Conservation (phyloP, 2,888 invertebrate genomes). For the Conops quadrifasciatus region DNA sequence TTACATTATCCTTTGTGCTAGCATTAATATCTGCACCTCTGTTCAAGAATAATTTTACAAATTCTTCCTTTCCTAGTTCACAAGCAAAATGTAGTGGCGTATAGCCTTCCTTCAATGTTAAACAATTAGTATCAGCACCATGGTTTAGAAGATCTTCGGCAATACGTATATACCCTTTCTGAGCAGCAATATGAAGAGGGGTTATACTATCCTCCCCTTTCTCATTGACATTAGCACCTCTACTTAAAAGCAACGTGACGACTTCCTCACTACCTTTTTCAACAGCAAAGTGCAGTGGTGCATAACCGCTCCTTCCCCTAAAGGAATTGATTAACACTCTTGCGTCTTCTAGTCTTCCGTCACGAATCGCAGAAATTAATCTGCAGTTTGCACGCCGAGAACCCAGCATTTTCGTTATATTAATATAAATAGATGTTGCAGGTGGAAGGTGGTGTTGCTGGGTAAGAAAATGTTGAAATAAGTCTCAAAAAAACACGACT, state of each 20-base stretch:
- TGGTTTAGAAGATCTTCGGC: constrained; percentile 15
- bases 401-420: not conserved
- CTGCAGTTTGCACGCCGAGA: not conserved
- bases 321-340: not conserved
- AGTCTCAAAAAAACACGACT: too few relatives aligned
- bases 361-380: not conserved
- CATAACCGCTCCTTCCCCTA: not conserved
- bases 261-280: not conserved
- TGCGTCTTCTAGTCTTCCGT: not conserved
- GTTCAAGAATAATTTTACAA: not conserved
- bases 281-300: too few relatives aligned
- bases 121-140: not conserved
- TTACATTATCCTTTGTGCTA: not conserved
- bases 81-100: not conserved
- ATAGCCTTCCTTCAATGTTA: not conserved
- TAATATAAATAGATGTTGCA: too few relatives aligned
- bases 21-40: constrained; percentile 2
- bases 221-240: constrained; percentile 8
- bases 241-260: constrained; percentile 2
- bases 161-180: constrained; percentile 11
- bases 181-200: constrained; percentile 5
- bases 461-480: too few relatives aligned
- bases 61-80: not conserved
- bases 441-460: too few relatives aligned
- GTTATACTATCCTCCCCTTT: constrained; percentile 11